Conservation (phyloP, 2,797 vertebrate genomes). For the Pangasius mekongensis region DNA sequence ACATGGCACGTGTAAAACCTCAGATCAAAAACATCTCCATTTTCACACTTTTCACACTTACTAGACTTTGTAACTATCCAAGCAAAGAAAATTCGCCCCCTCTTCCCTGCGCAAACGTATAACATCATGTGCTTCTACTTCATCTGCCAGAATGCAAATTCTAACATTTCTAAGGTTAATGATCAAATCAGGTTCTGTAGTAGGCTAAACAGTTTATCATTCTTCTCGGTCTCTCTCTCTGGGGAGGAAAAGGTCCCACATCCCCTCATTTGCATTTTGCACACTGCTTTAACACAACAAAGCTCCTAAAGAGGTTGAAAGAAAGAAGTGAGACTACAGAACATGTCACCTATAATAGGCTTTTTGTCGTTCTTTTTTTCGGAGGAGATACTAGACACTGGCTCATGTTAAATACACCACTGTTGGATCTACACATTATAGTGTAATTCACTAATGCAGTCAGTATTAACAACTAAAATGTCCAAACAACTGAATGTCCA, state of each 20-base stretch:
- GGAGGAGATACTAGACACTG: not conserved
- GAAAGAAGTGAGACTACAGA: constrained; percentile 8
- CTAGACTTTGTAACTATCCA: not conserved
- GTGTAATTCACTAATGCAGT: not conserved
- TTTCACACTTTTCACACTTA: not conserved
- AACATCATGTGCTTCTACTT: not conserved
- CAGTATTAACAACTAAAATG: not conserved
- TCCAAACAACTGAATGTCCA: not conserved
- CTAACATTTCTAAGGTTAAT: constrained; percentile 21
- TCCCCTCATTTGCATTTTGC: constrained; percentile 52
- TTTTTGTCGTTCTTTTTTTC: not conserved
- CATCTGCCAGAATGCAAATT: constrained; percentile 21
- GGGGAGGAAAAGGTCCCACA: constrained; percentile 23
- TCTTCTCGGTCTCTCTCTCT: constrained; percentile 16
- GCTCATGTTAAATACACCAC: not conserved
- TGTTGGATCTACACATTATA: not conserved
- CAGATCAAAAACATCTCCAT: not conserved
- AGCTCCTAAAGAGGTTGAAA: constrained; percentile 21
- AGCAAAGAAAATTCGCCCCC: not conserved
- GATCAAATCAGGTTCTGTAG: constrained; percentile 7
- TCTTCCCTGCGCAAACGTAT: not conserved
- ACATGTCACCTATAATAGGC: not conserved
- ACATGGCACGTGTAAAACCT: not conserved
- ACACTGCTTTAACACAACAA: constrained; percentile 40
- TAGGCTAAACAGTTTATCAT: not conserved